Evolutionary conservation across 2,797 vertebrate species (phyloP).

Genomic region (Tarsius wallacei): DNA sequence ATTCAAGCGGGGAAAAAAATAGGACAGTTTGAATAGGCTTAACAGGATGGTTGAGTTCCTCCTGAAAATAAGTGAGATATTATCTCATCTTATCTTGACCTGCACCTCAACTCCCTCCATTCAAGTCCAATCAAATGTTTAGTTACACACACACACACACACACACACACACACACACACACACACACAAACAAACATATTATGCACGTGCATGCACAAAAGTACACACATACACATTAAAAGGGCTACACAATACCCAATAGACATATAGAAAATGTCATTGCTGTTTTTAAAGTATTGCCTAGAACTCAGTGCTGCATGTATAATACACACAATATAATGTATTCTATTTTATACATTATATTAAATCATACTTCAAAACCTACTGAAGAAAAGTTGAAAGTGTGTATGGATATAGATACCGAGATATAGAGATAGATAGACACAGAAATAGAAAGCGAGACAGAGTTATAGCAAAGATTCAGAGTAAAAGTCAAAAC

Average conservation of each 20-base stretch:
- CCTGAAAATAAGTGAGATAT: conserved; percentile 44
- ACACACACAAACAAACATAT: background rate
- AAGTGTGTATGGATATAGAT: background rate
- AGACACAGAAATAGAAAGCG: too few species aligned
- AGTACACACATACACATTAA: background rate
- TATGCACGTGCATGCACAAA: background rate
- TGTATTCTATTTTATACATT: background rate
- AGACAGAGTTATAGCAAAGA: background rate
- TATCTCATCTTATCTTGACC: conserved; percentile 38
- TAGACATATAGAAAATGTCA: background rate
- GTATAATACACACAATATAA: background rate
- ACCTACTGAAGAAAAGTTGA: conserved; percentile 1
- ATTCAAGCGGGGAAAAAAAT: conserved; percentile 72
- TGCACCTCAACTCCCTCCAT: background rate
- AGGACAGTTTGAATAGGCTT: conserved; percentile 52
- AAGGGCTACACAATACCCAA: background rate
- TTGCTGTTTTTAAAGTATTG: conserved; percentile 36
- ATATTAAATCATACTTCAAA: background rate
- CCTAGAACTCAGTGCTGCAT: conserved; percentile 23
- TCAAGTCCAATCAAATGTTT: conserved; percentile 11
- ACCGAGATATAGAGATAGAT: background rate
- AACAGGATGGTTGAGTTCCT: conserved; percentile 54
- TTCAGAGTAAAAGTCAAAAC: conserved; percentile 51
- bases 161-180: background rate
- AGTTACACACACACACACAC: background rate